Base-by-base conservation (phyloP, 2,113 vertebrate species). In the Haemorhous mexicanus region DNA sequence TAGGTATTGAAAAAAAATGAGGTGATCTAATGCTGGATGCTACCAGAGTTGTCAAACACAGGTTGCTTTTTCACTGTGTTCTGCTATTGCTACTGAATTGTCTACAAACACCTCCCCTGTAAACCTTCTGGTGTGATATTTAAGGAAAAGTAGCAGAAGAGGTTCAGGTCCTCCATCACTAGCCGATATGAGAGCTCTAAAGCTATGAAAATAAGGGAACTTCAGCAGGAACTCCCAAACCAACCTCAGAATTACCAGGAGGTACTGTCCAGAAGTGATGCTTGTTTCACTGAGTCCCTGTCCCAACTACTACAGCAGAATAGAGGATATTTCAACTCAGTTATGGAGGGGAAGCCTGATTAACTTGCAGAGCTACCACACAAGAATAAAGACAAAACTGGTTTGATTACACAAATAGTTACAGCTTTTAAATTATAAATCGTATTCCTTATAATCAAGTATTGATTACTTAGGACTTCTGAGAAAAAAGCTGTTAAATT, bases 401-500 rank as follows among this genome's bases (percentile, higher is more conserved):
- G 5, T 10, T 19, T 43, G 22, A 64, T 84, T 46, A 70, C 32
- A 73, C 30, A 90, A 76, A 49, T 12, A 73, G 43, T n/a, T 64
- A 75, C 12, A 82, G 59, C 50, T 62, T 87, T 83, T n/a, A 30
- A 35, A 28, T 73, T 78, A 26, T 35, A 68, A 64, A 50, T 63
- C 19, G 19, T 62, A 46, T 79, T 89, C 68, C 46, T 30, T 35
- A 68, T 88, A 93, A 94, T 77, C 87, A 92, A 89, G 11, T 82
- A 93, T 83, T 85, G 47, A 74, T 95, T 93, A 89, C 61, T 89
- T 80, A 83, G 78, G 37, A 24, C 10, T 95, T 72, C 37, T 44
- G 28, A 84, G 59, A 44, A 49, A 79, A 78, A 78, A 78, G 16
- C 20, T 73, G 32, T 53, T 81, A 56, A 43, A 17, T 30, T 84